Evolutionary conservation across 2,888 invertebrate species (phyloP), one percentile per base, ranked within the genome.

Genomic region (Zaprionus bogoriensis): DNA sequence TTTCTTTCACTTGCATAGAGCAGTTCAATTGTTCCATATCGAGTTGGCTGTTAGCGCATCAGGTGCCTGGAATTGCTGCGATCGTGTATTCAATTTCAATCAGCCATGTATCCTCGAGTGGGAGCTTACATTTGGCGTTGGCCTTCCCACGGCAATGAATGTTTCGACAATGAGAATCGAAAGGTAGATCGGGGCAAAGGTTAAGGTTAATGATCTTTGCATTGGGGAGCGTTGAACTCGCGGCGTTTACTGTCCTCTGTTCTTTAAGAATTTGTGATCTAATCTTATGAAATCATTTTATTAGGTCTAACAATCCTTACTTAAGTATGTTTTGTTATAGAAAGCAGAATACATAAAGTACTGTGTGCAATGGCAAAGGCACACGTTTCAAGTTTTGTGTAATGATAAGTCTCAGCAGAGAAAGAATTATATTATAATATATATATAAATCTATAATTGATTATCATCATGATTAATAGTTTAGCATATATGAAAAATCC

Each of bases 61-160:
- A 85, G 86, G 80, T 80, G 28, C 47, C 58, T 67, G 48, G 53
- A 74, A 74, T 80, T 80, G 66, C 77, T 48, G 14, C 42, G 5
- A n/a, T 17, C 12, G n/a, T 61, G 67, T 67, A 85, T 80, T 85
- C 86, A 68, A 79, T 80, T 62, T 70, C 83, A 86, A 68, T 76
- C 83, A 86, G 71, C 66, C 86, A 58, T 79, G 63, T 65, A 86
- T 80, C 86, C 86, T 79, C 65, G 61, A 80, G 74, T 63, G 63
- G 50, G 42, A 51, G 47, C 68, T 67, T 44, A 48, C 64, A 52
- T 41, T n/a, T 53, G 54, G 27, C 51, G 51, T 27, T 52, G 41
- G 28, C 41, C 59, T 74, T 85, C 80, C 80, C 80, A 80, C 80
- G 86, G 39, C 48, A 46, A 45, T 55, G 32, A 39, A 38, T 41